phyloP scores from a whole-genome alignment of 2,113 vertebrate genomes.

The Cisticola juncidis region DNA sequence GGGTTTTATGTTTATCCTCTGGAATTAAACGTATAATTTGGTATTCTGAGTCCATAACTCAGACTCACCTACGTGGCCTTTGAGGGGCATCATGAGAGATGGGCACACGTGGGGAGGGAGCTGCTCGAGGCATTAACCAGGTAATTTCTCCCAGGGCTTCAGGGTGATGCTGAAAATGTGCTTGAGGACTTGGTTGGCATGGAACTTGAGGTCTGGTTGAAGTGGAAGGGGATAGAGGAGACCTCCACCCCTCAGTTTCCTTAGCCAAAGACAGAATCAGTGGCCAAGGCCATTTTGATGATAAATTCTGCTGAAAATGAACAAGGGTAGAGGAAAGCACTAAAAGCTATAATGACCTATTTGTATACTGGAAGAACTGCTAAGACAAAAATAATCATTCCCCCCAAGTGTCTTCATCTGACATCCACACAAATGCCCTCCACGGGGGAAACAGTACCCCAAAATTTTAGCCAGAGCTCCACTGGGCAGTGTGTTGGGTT shows the following conservation, averaged over 20 bases:
- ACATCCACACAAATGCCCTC: neutral
- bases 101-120: neutral
- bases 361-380: neutral
- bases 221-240: neutral
- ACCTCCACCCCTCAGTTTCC: fast-evolving
- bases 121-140: neutral
- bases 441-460: neutral
- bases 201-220: neutral
- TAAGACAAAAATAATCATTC: neutral
- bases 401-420: neutral
- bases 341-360: neutral
- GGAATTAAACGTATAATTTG: neutral
- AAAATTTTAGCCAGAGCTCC: neutral
- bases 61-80: neutral
- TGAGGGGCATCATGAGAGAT: neutral
- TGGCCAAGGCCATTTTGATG: neutral
- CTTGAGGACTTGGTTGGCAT: neutral
- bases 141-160: neutral
- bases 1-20: neutral
- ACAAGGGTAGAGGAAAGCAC: neutral
- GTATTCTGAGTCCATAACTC: neutral
- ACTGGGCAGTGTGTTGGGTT: neutral
- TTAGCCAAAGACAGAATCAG: neutral
- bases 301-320: neutral
- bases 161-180: neutral